These are phyloP conservation scores for Pyrrhosoma nymphula DNA, from an alignment of 2,888 invertebrate genomes.

Conservation along the genomic window DNA sequence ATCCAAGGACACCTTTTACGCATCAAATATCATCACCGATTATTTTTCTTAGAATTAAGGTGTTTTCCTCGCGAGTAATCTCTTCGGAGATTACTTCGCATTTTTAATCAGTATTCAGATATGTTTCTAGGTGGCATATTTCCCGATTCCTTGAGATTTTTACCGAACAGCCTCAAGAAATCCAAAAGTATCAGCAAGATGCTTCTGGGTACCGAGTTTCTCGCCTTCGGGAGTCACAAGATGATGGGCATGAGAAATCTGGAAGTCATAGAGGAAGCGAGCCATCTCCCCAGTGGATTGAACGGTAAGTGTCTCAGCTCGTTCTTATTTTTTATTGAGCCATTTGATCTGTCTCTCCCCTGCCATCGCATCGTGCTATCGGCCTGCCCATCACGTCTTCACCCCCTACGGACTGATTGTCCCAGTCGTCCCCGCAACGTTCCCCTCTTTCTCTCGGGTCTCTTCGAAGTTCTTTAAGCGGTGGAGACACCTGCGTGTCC, in stretches of 20 bases:
- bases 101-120: neutral
- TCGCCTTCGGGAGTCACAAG: neutral
- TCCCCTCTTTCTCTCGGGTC: neutral
- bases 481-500: neutral
- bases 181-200: too few relatives aligned
- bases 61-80: neutral
- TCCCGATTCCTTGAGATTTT: neutral
- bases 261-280: neutral
- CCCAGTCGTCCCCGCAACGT: neutral
- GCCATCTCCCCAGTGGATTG: neutral
- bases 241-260: neutral
- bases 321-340: neutral
- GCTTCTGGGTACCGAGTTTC: too few relatives aligned
- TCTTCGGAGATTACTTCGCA: constrained; percentile 5
- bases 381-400: too few relatives aligned
- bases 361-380: too few relatives aligned
- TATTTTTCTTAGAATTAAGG: neutral
- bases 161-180: neutral
- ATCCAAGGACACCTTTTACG: neutral
- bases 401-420: too few relatives aligned
- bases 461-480: neutral
- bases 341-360: too few relatives aligned
- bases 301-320: neutral
- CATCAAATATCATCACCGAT: neutral
- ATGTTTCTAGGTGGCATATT: neutral